Evolutionary conservation across 1,140 invertebrate genomes (phyloP).

Genomic region (Papilio polytes): DNA sequence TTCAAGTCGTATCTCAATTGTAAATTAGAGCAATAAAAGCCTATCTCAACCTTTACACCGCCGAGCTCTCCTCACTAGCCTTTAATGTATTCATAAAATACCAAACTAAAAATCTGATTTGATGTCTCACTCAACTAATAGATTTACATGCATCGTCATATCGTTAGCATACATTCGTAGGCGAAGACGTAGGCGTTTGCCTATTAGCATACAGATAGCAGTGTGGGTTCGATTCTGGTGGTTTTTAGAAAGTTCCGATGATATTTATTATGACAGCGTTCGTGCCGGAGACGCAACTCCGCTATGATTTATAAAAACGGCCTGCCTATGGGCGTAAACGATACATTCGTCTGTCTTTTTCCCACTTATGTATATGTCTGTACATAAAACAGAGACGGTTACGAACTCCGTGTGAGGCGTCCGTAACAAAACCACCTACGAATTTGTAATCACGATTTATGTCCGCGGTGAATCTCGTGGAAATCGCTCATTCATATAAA

Average conservation of each 20-base stretch:
- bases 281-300: conserved; percentile 47
- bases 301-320: conserved; percentile 60
- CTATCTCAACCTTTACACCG: conserved; percentile 14
- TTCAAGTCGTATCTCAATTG: background rate
- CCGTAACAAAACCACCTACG: conserved; percentile 37
- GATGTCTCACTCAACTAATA: conserved; percentile 58
- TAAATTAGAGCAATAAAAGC: conserved; percentile 5
- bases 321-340: conserved; percentile 38
- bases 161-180: conserved; percentile 63
- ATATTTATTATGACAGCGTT: conserved; percentile 60
- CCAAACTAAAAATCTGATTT: conserved; percentile 44
- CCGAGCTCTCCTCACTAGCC: background rate
- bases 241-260: conserved; percentile 66
- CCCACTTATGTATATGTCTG: background rate
- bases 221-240: conserved; percentile 55
- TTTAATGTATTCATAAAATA: conserved; percentile 21
- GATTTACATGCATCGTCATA: conserved; percentile 53
- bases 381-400: conserved; percentile 17
- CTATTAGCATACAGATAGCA: conserved; percentile 64
- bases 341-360: conserved; percentile 24
- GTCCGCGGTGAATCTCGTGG: conserved; percentile 18
- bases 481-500: conserved; percentile 36
- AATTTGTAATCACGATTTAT: conserved; percentile 37
- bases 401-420: conserved; percentile 29
- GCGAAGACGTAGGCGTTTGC: conserved; percentile 51